Evolutionary conservation across 2,888 invertebrate species (phyloP), one percentile per base, ranked within the genome.

Genomic region (Microdon myrmicae): DNA sequence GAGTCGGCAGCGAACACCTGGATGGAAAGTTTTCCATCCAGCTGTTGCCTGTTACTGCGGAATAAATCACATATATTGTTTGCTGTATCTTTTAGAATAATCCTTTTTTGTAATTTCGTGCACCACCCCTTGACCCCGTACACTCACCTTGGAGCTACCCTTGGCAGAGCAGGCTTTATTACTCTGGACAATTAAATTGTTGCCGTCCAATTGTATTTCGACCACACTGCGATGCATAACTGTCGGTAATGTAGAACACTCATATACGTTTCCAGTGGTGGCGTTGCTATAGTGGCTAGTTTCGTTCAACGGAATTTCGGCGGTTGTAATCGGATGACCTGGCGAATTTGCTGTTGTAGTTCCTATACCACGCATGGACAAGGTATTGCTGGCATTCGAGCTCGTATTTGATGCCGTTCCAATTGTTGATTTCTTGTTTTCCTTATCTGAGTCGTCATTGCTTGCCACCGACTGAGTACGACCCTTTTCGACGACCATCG

Each of bases 381-480:
- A 44, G 14, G 59, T 54, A 19, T 66, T 59, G 54, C 53, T 66
- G 9, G 45, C 34, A 25, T 35, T 35, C 14, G 22, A 10, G 22
- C 31, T 16, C 20, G 37, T 51, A 45, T 43, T 44, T n/a, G 59
- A 28, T 44, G 71, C 55, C 37, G 69, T 67, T 48, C 38, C 69
- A 39, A 70, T 67, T 55, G 70, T 67, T 37, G 72, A 71, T 69
- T 76, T 75, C 71, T 77, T 77, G 56, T 79, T 78, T 71, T 79
- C 79, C 70, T 79, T 79, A 73, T 78, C 79, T 67, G 77, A 79
- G 73, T 79, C 77, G 73, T 76, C 76, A 68, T 66, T 59, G 20
- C 66, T 66, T 1, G 48, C 28, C 6, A 48, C 59, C 0, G 53
- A 59, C 25, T 39, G 38, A 31, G 45, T 47, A 58, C 59, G 48